Evolutionary conservation across 2,797 vertebrate genomes (phyloP).

Genomic region (Spinus olivaceus): DNA sequence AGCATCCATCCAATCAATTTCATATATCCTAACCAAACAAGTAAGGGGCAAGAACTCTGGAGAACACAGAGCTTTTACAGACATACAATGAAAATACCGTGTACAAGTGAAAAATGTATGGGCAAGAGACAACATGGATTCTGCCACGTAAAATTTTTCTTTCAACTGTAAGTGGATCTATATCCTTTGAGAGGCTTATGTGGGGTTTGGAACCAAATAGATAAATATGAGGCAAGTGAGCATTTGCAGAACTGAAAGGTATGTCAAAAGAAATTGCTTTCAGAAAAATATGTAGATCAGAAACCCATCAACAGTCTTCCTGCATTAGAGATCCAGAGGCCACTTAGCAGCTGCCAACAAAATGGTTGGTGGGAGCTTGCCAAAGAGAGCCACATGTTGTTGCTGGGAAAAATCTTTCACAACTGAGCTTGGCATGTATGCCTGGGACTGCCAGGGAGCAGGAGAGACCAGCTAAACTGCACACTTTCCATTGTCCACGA

Average conservation of each 20-base stretch:
- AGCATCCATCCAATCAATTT: background rate
- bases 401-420: constrained; percentile 61
- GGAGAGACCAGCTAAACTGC: background rate
- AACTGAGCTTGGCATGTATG: constrained; percentile 19
- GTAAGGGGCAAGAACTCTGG: background rate
- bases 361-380: background rate
- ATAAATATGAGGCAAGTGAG: constrained; percentile 26
- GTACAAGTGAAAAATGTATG: background rate
- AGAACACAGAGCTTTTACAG: background rate
- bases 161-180: background rate
- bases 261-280: constrained; percentile 41
- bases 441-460: background rate
- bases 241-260: constrained; percentile 3
- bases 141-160: background rate
- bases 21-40: background rate
- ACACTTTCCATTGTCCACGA: background rate
- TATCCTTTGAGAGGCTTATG: background rate
- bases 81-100: background rate
- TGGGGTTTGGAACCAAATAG: background rate
- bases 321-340: constrained; percentile 8
- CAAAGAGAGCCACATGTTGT: background rate
- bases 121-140: background rate
- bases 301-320: background rate
- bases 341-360: constrained; percentile 30
- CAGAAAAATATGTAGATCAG: constrained; percentile 18